These are phyloP conservation scores for Mycogona germanica DNA, from an alignment of 2,888 invertebrate genomes.

Conservation along the genomic window DNA sequence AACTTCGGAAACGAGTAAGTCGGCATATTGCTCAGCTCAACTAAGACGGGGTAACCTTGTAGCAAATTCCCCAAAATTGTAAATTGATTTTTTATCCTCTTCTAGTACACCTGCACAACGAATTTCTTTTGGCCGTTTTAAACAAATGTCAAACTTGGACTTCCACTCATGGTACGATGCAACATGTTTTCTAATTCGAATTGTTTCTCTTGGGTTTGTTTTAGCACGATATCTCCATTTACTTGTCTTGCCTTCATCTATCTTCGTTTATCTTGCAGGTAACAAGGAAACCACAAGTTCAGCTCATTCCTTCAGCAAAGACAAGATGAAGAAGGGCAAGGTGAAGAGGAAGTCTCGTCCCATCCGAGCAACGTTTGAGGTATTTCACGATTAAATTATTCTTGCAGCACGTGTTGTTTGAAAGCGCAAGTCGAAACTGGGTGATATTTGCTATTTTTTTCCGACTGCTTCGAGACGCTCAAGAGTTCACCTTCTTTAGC, in stretches of 20 bases:
- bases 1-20: constrained; percentile 43
- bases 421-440: too few species aligned
- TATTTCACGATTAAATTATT: background rate
- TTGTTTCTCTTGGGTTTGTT: background rate
- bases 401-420: background rate
- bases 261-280: constrained; percentile 23
- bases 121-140: constrained; percentile 64
- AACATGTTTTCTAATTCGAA: background rate
- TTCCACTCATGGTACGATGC: constrained; percentile 26
- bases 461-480: background rate
- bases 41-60: background rate
- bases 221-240: background rate
- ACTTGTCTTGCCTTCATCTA: too few species aligned
- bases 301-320: constrained; percentile 17
- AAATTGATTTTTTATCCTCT: constrained; percentile 16
- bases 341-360: constrained; percentile 21
- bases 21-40: background rate
- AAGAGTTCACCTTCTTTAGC: constrained; percentile 15
- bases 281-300: constrained; percentile 19
- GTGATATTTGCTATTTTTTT: background rate
- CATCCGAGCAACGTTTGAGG: constrained; percentile 22
- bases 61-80: background rate
- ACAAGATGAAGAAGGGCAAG: constrained; percentile 22
- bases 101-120: constrained; percentile 67
- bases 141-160: constrained; percentile 52